Percentiles rank a stretch among this genome's conserved stretches.
Evolutionary conservation across 2,113 vertebrate species (phyloP).

Genomic region (Megaleporinus macrocephalus): DNA sequence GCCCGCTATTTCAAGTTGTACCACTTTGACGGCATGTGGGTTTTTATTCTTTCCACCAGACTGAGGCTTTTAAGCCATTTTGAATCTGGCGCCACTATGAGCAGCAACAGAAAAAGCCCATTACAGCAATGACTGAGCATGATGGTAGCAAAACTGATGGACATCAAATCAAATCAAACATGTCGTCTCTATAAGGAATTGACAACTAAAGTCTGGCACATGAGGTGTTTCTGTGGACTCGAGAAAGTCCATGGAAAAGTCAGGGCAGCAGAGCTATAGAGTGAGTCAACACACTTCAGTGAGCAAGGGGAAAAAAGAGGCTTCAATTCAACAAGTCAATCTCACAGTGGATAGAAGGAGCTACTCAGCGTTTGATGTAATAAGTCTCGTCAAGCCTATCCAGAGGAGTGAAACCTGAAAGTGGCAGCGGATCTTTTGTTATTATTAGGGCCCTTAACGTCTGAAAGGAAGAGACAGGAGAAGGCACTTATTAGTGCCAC

Average conservation of each 20-base stretch:
- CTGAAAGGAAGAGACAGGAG: neutral
- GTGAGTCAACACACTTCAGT: slow-evolving; percentile 16
- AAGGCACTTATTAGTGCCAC: slow-evolving; percentile 8
- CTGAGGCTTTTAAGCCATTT: no score
- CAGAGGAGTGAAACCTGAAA: neutral
- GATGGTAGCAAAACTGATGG: no score
- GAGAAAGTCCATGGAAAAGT: neutral
- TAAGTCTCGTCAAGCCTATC: neutral
- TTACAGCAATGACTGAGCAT: no score
- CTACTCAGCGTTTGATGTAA: slow-evolving; percentile 9
- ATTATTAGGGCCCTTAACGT: slow-evolving; percentile 16
- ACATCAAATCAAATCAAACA: no score
- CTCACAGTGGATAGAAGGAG: slow-evolving; percentile 1
- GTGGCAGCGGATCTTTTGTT: neutral
- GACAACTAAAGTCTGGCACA: neutral
- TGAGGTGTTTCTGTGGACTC: neutral
- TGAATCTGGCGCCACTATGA: no score
- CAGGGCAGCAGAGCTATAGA: neutral
- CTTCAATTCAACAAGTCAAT: slow-evolving; percentile 2
- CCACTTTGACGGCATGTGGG: no score
- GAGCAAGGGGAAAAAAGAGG: neutral
- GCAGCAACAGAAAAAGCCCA: no score
- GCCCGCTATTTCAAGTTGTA: no score
- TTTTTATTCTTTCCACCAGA: no score
- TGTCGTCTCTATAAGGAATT: no score